Evolutionary conservation across 2,797 vertebrate species (phyloP).

Genomic region (Eutrigla gurnardus): DNA sequence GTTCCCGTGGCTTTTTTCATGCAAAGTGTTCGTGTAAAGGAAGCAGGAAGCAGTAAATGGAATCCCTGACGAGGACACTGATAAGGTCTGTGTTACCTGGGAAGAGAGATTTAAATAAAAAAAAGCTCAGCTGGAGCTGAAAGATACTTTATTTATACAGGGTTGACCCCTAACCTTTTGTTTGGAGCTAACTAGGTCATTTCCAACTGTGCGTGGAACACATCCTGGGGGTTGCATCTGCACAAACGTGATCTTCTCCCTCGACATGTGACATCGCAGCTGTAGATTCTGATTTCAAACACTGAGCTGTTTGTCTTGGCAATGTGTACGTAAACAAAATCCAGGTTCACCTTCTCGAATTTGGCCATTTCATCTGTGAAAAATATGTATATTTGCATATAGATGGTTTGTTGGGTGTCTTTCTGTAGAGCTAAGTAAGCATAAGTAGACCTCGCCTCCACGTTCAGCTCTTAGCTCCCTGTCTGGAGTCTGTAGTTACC

Average conservation of each 20-base stretch:
- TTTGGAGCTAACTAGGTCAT: conserved; percentile 61
- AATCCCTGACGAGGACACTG: conserved; percentile 43
- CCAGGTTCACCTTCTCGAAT: neutral
- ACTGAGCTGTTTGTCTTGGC: neutral
- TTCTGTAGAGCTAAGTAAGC: conserved; percentile 7
- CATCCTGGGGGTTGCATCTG: conserved; percentile 57
- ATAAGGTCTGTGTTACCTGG: conserved; percentile 61
- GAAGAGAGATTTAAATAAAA: conserved; percentile 22
- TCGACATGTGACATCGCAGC: conserved; percentile 22
- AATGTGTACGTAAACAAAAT: neutral
- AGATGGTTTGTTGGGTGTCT: conserved; percentile 2
- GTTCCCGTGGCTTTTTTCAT: conserved; percentile 57
- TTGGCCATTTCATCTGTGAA: neutral
- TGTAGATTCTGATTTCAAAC: conserved; percentile 14
- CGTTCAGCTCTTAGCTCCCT: conserved; percentile 65
- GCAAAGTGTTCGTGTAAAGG: conserved; percentile 64
- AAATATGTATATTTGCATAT: neutral
- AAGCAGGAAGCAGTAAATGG: conserved; percentile 59
- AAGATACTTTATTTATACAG: conserved; percentile 40
- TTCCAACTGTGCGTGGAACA: conserved; percentile 49
- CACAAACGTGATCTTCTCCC: neutral
- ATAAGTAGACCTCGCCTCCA: conserved; percentile 54
- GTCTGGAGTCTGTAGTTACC: conserved; percentile 76
- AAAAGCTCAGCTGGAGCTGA: conserved; percentile 37
- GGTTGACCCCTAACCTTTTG: conserved; percentile 62